Evolutionary conservation across 1,140 invertebrate species (phyloP).

Genomic region (Aphelenchoides fujianensis): DNA sequence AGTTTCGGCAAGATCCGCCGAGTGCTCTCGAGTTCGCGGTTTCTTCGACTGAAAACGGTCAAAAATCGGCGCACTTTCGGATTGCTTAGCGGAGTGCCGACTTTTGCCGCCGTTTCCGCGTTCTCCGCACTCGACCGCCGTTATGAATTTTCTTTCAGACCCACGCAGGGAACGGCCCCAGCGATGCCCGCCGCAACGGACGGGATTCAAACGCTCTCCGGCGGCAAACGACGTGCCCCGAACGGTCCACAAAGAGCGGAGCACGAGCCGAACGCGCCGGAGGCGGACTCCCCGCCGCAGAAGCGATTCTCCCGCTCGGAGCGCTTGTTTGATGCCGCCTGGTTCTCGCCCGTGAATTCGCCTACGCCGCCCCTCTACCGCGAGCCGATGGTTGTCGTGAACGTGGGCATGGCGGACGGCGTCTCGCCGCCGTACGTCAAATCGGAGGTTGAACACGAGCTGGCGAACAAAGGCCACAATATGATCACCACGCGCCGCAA

Average conservation of each 20-base stretch:
- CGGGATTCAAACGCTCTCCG: not conserved
- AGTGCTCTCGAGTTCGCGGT: no score
- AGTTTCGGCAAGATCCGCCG: no score
- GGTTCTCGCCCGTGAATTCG: not conserved
- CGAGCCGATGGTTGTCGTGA: constrained; percentile 1
- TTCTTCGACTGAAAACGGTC: no score
- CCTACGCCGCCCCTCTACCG: not conserved
- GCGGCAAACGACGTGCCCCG: not conserved
- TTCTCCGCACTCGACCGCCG: no score
- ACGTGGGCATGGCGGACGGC: not conserved
- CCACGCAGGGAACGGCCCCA: not conserved
- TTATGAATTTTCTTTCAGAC: not conserved
- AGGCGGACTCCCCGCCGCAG: not conserved
- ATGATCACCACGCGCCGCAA: not conserved
- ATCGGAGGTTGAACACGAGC: not conserved
- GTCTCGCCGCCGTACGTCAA: constrained; percentile 6
- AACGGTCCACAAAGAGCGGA: not conserved
- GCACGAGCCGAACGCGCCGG: not conserved
- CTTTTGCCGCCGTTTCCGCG: no score
- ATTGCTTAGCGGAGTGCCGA: no score
- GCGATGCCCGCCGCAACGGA: not conserved
- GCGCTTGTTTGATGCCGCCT: not conserved
- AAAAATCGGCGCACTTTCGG: no score
- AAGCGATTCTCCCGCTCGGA: not conserved
- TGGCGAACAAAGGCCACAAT: not conserved